Evolutionary conservation across 1,140 invertebrate genomes (phyloP).

Genomic region (Andricus grossulariae): DNA sequence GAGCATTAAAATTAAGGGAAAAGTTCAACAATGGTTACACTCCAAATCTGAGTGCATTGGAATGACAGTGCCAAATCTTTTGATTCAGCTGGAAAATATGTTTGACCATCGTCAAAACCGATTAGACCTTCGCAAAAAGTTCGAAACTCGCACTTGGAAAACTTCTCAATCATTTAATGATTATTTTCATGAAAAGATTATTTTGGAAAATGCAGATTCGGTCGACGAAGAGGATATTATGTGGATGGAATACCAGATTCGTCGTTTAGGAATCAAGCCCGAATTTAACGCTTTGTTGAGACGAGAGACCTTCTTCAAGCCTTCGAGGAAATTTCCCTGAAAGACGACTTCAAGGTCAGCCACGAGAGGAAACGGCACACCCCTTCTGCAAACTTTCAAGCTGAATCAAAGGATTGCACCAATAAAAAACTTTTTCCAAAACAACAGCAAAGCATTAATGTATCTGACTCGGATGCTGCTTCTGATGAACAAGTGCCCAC

Average conservation of each 20-base stretch:
- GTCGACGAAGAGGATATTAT: slow-evolving; percentile 44
- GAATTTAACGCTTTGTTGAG: too few relatives aligned
- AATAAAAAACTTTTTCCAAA: too few relatives aligned
- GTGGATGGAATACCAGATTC: too few relatives aligned
- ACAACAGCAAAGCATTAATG: too few relatives aligned
- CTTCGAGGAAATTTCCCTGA: slow-evolving; percentile 39
- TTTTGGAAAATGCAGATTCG: too few relatives aligned
- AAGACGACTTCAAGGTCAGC: background rate
- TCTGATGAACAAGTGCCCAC: too few relatives aligned
- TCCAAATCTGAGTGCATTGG: slow-evolving; percentile 37
- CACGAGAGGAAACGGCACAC: background rate
- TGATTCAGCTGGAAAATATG: slow-evolving; percentile 34
- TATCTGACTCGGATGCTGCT: too few relatives aligned
- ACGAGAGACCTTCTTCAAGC: too few relatives aligned
- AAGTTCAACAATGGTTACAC: slow-evolving; percentile 41
- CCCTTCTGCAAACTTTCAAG: background rate
- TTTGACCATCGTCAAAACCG: too few relatives aligned
- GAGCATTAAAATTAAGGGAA: slow-evolving; percentile 29
- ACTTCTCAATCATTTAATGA: slow-evolving; percentile 16
- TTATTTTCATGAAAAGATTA: slow-evolving; percentile 47
- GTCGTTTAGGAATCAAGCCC: too few relatives aligned
- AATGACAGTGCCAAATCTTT: slow-evolving; percentile 1
- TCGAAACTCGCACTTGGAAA: too few relatives aligned
- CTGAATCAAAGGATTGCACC: slow-evolving; percentile 3
- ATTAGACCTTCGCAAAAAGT: too few relatives aligned